Percentiles rank a stretch among this genome's conserved stretches.
These are phyloP conservation scores for Troilus luridus DNA, from an alignment of 2,888 invertebrate species.

Conservation along the genomic window DNA sequence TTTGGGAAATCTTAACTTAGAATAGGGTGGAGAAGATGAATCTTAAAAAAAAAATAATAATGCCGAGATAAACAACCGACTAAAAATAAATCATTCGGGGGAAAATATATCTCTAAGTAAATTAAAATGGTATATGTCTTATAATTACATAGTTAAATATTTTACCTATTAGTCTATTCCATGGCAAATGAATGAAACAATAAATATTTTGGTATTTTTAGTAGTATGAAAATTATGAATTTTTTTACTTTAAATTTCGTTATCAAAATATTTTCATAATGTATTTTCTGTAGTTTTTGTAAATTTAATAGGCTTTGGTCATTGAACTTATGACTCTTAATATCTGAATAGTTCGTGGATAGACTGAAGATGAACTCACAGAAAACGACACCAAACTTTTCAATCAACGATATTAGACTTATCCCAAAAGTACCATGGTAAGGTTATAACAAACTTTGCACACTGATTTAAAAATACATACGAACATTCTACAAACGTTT, in stretches of 20 bases:
- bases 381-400: too few relatives aligned
- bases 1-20: slow-evolving; percentile 50
- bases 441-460: too few relatives aligned
- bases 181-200: neutral
- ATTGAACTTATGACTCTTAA: neutral
- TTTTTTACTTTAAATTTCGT: too few relatives aligned
- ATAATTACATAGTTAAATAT: neutral
- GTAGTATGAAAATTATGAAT: too few relatives aligned
- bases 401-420: too few relatives aligned
- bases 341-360: too few relatives aligned
- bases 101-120: neutral
- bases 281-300: neutral
- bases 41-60: neutral
- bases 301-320: neutral
- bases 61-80: neutral
- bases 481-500: too few relatives aligned
- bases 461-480: too few relatives aligned
- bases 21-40: neutral
- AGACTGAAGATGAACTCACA: too few relatives aligned
- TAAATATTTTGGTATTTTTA: neutral
- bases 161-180: too few relatives aligned
- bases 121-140: neutral
- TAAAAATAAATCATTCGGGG: neutral
- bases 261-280: too few relatives aligned
- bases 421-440: too few relatives aligned